phyloP scores from a whole-genome alignment of 2,113 vertebrate species.

The Nothocercus julius region DNA sequence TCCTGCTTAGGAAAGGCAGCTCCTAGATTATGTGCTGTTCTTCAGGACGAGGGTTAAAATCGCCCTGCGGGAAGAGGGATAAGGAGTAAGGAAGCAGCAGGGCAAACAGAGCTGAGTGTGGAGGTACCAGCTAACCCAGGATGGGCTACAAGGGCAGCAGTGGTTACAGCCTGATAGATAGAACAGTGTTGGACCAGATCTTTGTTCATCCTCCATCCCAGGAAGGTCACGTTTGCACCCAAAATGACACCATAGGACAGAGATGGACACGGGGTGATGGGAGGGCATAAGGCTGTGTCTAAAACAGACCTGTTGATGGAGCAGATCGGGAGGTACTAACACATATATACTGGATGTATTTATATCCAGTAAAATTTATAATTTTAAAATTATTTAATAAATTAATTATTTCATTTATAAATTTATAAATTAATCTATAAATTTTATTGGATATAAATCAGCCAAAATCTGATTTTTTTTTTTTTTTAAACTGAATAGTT shows the following conservation, averaged over 20 bases:
- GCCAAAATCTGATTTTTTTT: too few species aligned
- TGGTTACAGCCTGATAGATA: rapidly evolving
- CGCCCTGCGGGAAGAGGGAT: rapidly evolving
- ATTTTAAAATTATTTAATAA: too few species aligned
- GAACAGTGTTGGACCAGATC: neutral
- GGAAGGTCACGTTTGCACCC: rapidly evolving
- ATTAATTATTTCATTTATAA: too few species aligned
- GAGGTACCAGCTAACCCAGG: neutral
- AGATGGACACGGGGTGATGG: neutral
- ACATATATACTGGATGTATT: too few species aligned
- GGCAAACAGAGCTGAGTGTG: neutral
- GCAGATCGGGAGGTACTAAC: neutral
- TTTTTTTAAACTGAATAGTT: neutral
- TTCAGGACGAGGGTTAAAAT: rapidly evolving
- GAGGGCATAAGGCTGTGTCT: neutral
- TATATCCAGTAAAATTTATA: too few species aligned
- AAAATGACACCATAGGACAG: rapidly evolving
- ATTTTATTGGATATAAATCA: too few species aligned
- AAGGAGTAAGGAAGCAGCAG: neutral
- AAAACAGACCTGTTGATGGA: neutral
- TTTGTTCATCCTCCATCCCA: neutral
- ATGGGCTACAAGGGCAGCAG: rapidly evolving
- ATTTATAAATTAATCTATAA: too few species aligned
- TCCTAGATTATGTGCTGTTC: rapidly evolving
- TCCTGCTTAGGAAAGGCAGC: neutral